Evolutionary conservation across 2,888 invertebrate genomes (phyloP).

Genomic region (Drosophila fulvimacula): DNA sequence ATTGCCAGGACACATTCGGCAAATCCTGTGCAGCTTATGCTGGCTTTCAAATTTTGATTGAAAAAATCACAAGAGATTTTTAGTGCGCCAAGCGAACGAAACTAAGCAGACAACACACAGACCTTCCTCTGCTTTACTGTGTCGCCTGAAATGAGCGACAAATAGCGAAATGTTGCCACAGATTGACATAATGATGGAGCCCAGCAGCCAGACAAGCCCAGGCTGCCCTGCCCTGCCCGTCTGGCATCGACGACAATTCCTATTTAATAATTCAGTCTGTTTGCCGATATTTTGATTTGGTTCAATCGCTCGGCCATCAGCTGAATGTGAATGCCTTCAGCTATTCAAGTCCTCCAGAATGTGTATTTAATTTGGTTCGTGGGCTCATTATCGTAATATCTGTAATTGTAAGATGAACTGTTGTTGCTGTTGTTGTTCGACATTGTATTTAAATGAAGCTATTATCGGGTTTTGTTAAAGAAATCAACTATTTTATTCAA

Average conservation of each 20-base stretch:
- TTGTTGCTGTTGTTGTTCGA: background rate
- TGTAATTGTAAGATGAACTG: background rate
- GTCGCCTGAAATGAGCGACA: constrained; percentile 53
- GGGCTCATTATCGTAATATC: constrained; percentile 1
- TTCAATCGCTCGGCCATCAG: constrained; percentile 46
- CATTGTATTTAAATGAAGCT: background rate
- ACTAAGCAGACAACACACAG: constrained; percentile 37
- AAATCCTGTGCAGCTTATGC: constrained; percentile 76
- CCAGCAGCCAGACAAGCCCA: constrained; percentile 9
- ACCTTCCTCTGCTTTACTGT: background rate
- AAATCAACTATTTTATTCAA: too few species aligned
- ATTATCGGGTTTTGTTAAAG: background rate
- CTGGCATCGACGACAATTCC: constrained; percentile 31
- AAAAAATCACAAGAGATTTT: constrained; percentile 67
- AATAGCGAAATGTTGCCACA: constrained; percentile 71
- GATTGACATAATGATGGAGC: constrained; percentile 58
- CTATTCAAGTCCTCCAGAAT: background rate
- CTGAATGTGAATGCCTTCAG: constrained; percentile 2
- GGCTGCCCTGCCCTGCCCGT: background rate
- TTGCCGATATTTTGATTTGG: constrained; percentile 65
- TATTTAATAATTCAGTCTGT: constrained; percentile 57
- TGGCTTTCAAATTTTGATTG: constrained; percentile 80
- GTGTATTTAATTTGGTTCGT: constrained; percentile 1
- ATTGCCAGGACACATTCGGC: constrained; percentile 64
- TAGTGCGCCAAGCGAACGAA: constrained; percentile 39